phyloP scores from a whole-genome alignment of 2,888 invertebrate species.

The Proisotoma minuta region DNA sequence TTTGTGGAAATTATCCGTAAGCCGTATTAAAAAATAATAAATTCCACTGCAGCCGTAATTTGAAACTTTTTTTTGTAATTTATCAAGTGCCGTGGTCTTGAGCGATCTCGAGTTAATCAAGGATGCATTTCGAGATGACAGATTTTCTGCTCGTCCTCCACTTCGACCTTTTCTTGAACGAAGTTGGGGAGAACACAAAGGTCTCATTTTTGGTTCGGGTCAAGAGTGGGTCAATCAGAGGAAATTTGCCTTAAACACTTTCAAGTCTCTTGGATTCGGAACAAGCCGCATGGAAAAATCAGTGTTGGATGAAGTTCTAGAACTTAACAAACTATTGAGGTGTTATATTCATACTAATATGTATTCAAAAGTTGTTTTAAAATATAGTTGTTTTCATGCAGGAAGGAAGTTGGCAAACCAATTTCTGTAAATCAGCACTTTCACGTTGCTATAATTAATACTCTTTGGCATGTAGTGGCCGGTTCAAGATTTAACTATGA shows the following conservation, averaged over 20 bases:
- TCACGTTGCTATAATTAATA: slow-evolving; percentile 24
- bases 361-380: background rate
- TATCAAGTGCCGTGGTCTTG: slow-evolving; percentile 15
- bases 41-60: background rate
- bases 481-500: slow-evolving; percentile 24
- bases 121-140: slow-evolving; percentile 26
- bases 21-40: background rate
- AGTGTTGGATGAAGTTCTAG: slow-evolving; percentile 21
- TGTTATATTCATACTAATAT: background rate
- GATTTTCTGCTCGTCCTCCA: slow-evolving; percentile 28
- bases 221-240: slow-evolving; percentile 25
- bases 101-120: slow-evolving; percentile 25
- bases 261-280: slow-evolving; percentile 21
- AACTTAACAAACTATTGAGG: slow-evolving; percentile 11
- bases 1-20: slow-evolving; percentile 29
- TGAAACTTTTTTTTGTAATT: background rate
- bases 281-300: slow-evolving; percentile 16
- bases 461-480: slow-evolving; percentile 21
- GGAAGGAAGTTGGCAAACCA: slow-evolving; percentile 10
- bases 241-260: slow-evolving; percentile 20
- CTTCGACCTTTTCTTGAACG: slow-evolving; percentile 27
- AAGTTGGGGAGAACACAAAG: slow-evolving; percentile 24
- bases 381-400: background rate
- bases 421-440: slow-evolving; percentile 16
- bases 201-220: slow-evolving; percentile 27